Base-by-base conservation (phyloP, 2,888 invertebrate genomes). In the Scaptomyza flava region DNA sequence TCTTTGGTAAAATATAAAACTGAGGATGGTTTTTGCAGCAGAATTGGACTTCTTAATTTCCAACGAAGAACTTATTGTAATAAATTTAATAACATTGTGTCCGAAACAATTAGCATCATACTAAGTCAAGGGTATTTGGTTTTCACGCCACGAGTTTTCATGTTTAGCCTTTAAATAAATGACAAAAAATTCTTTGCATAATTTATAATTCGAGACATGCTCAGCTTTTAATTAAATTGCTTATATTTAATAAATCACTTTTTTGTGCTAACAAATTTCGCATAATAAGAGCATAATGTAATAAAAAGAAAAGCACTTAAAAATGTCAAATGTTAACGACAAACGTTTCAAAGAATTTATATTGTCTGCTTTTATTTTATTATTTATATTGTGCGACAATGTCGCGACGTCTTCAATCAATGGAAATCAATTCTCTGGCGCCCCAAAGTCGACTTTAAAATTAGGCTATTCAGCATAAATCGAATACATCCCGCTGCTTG, bases 391-490 rank as follows among this genome's bases (percentile, higher is more conserved):
- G 36, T 9, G 42, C 46, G 56, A 36, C 60, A 48, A 20, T 11
- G 31, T 17, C 30, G 43, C 12, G 38, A 12, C 43, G 31, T 53
- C 56, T 65, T 17, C 34, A 38, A 48, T 42, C 48, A 66, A 74
- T 59, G 17, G 41, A 42, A 66, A 59, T 56, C 66, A 59, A 66
- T 59, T 43, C 51, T 6, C 6, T 43, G 78, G 67, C 62, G 74
- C 77, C 73, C 7, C 48, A 62, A 60, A 62, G 78, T 56, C 74
- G 67, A 34, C 59, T 43, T 59, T 48, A 67, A 63, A 62, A 72
- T 57, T 56, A 34, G 62, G 52, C 58, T 31, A 66, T 45, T 77
- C 73, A 77, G 77, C 73, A 53, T 20, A 52, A 51, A 9, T 9
- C 31, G 34, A 36, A 36, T 36, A n/a, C 6, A 38, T n/a, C 43